Conservation (phyloP, 2,888 invertebrate species). For the Prosapia bicincta region DNA sequence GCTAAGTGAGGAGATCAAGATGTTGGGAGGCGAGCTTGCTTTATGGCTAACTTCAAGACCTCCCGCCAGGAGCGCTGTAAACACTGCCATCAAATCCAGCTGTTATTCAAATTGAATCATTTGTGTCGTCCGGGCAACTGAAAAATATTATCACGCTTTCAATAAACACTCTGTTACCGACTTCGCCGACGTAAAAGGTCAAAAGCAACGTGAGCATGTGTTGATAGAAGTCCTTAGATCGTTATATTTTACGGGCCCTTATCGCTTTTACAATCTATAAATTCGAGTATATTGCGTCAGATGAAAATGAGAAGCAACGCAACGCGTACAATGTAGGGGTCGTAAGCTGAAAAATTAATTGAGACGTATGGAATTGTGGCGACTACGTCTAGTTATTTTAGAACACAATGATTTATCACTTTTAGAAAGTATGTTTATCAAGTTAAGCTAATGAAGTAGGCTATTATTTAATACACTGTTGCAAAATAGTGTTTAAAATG, state of each 20-base stretch:
- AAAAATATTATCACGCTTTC: not conserved
- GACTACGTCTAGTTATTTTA: too few relatives aligned
- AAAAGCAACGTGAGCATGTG: not conserved
- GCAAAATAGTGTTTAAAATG: too few relatives aligned
- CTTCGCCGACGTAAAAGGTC: not conserved
- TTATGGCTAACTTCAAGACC: not conserved
- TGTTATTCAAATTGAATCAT: conserved; percentile 2
- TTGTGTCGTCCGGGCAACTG: not conserved
- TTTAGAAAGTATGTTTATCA: too few relatives aligned
- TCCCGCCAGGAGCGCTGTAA: not conserved
- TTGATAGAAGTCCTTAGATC: not conserved
- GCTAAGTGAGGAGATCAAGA: not conserved
- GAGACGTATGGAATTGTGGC: too few relatives aligned
- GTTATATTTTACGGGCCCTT: not conserved
- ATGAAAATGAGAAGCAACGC: too few relatives aligned
- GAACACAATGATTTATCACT: too few relatives aligned
- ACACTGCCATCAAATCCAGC: conserved; percentile 2
- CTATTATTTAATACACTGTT: too few relatives aligned
- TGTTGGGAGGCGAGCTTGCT: not conserved
- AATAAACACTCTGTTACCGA: not conserved
- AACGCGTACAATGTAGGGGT: too few relatives aligned
- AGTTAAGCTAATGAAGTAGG: too few relatives aligned
- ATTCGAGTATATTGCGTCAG: too few relatives aligned
- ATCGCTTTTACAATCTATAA: not conserved
- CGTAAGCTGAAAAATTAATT: too few relatives aligned